phyloP scores from a whole-genome alignment of 2,888 invertebrate species.

The Lepeophtheirus nordmannii region DNA sequence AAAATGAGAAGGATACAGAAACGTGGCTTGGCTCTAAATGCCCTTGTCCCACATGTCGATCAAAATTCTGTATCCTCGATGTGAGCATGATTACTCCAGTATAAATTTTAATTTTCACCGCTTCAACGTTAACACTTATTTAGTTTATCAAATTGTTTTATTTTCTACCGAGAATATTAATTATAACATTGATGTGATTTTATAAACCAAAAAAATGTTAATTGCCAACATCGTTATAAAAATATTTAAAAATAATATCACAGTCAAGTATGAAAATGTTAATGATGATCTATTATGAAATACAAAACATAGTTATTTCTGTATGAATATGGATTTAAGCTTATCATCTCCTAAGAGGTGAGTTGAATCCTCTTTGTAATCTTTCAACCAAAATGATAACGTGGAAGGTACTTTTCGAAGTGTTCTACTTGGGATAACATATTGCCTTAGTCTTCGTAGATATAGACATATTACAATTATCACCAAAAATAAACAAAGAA shows the following conservation, averaged over 20 bases:
- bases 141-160: too few relatives aligned
- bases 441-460: background rate
- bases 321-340: background rate
- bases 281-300: background rate
- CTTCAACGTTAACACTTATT: too few relatives aligned
- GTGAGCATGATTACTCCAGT: conserved; percentile 14
- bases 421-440: background rate
- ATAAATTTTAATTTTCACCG: background rate
- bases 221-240: background rate
- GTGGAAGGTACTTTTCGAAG: conserved; percentile 10
- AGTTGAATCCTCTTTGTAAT: background rate
- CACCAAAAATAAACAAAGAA: background rate
- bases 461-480: conserved; percentile 6
- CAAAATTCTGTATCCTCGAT: conserved; percentile 21
- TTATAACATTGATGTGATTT: too few relatives aligned
- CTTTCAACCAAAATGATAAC: background rate
- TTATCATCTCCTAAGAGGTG: background rate
- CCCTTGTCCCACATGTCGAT: conserved; percentile 70
- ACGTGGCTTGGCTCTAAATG: conserved; percentile 66
- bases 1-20: conserved; percentile 50
- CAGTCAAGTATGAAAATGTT: background rate
- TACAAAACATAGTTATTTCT: background rate
- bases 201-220: background rate
- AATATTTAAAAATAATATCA: background rate
- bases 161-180: too few relatives aligned